These are phyloP conservation scores for Cotesia congregata DNA, from an alignment of 2,888 invertebrate genomes.

Conservation along the genomic window DNA sequence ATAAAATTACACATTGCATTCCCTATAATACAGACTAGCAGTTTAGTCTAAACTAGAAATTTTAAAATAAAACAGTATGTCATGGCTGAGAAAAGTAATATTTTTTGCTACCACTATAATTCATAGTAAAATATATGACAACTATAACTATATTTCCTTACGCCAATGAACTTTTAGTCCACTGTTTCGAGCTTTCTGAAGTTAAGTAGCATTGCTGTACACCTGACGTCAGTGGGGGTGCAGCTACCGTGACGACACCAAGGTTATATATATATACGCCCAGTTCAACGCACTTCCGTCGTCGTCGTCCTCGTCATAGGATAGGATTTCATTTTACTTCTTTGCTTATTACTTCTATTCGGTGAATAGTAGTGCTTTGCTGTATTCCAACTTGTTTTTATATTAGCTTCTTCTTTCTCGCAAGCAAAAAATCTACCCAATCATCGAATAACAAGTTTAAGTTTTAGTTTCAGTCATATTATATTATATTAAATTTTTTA, in stretches of 20 bases:
- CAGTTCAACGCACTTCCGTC: constrained; percentile 66
- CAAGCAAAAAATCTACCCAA: neutral
- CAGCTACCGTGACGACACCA: constrained; percentile 66
- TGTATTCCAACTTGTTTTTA: neutral
- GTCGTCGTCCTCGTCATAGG: constrained; percentile 38
- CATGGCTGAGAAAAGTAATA: neutral
- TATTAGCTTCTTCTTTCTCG: no score
- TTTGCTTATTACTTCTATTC: constrained; percentile 1
- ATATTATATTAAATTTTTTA: neutral
- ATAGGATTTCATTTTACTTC: constrained; percentile 47
- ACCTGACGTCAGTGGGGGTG: constrained; percentile 64
- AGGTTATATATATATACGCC: constrained; percentile 57
- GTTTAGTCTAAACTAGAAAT: no score
- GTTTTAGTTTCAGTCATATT: neutral
- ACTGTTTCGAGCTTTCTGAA: constrained; percentile 37
- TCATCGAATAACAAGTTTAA: neutral
- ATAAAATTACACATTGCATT: no score
- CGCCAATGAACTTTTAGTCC: constrained; percentile 44
- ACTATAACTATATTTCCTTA: constrained; percentile 14
- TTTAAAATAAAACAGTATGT: no score
- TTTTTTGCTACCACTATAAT: neutral
- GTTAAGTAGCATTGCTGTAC: constrained; percentile 43
- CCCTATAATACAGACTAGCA: no score
- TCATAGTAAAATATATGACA: constrained; percentile 3
- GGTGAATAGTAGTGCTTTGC: neutral